These are phyloP conservation scores for Crypturellus tataupa DNA, from an alignment of 2,797 vertebrate species.

Conservation along the genomic window DNA sequence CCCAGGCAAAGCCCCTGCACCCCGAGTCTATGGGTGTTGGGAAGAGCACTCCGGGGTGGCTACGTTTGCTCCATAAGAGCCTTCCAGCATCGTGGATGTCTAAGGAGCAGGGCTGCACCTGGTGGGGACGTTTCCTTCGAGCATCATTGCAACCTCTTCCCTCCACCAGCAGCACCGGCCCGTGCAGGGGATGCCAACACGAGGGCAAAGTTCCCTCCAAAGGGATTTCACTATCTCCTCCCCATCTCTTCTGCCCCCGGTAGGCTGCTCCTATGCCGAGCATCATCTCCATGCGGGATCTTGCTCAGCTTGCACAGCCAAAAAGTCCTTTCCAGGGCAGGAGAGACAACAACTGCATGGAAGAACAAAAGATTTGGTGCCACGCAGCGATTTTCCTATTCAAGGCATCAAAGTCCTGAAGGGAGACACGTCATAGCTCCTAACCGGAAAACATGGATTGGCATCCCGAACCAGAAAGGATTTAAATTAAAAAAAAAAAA, in stretches of 20 bases:
- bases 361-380: neutral
- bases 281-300: neutral
- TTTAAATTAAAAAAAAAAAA: neutral
- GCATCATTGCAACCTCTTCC: neutral
- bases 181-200: accelerated
- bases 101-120: accelerated
- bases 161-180: neutral
- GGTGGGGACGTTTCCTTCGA: neutral
- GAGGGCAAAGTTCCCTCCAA: neutral
- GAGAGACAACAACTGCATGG: accelerated
- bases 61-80: neutral
- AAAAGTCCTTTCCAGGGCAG: neutral
- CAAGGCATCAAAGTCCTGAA: neutral
- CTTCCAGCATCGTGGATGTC: neutral
- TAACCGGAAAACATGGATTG: neutral
- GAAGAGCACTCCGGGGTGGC: accelerated
- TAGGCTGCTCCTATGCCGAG: neutral
- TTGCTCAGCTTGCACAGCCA: neutral
- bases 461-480: neutral
- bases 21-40: accelerated
- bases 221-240: neutral
- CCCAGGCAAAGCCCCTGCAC: neutral
- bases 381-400: neutral
- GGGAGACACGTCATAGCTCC: neutral
- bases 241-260: neutral